Conservation (phyloP, 2,113 vertebrate species). For the Lutjanus erythropterus region DNA sequence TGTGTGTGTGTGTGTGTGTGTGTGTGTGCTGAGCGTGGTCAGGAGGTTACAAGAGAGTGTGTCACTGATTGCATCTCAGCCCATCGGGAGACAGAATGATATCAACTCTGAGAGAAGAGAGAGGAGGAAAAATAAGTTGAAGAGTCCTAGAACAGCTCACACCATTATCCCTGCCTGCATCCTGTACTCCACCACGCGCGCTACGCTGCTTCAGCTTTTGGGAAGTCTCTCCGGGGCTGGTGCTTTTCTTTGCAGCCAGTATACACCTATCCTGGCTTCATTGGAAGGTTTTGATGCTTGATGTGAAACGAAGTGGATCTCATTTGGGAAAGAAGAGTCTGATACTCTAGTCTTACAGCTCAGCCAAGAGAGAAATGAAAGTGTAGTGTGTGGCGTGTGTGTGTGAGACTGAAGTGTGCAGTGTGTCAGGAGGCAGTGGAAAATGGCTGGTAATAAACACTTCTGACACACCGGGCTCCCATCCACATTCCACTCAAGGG, state of each 20-base stretch:
- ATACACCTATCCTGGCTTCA: slow-evolving; percentile 62
- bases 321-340: slow-evolving; percentile 75
- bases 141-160: slow-evolving; percentile 65
- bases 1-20: slow-evolving; percentile 19
- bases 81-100: slow-evolving; percentile 67
- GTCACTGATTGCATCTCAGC: slow-evolving; percentile 76
- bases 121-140: slow-evolving; percentile 62
- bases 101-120: slow-evolving; percentile 51
- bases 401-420: slow-evolving; percentile 36
- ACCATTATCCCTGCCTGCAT: slow-evolving; percentile 70
- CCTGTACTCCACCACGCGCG: slow-evolving; percentile 40
- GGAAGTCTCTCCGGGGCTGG: slow-evolving; percentile 49
- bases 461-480: slow-evolving; percentile 69
- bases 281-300: slow-evolving; percentile 76
- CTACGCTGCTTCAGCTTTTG: slow-evolving; percentile 60
- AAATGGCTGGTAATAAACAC: slow-evolving; percentile 80
- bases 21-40: slow-evolving; percentile 16
- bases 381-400: slow-evolving; percentile 45
- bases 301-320: slow-evolving; percentile 78
- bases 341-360: slow-evolving; percentile 71
- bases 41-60: slow-evolving; percentile 69
- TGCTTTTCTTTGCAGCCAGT: slow-evolving; percentile 43
- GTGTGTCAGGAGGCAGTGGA: slow-evolving; percentile 61
- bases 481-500: slow-evolving; percentile 62
- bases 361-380: slow-evolving; percentile 78